phyloP scores from a whole-genome alignment of 2,797 vertebrate genomes.

The Pangasius macronema region DNA sequence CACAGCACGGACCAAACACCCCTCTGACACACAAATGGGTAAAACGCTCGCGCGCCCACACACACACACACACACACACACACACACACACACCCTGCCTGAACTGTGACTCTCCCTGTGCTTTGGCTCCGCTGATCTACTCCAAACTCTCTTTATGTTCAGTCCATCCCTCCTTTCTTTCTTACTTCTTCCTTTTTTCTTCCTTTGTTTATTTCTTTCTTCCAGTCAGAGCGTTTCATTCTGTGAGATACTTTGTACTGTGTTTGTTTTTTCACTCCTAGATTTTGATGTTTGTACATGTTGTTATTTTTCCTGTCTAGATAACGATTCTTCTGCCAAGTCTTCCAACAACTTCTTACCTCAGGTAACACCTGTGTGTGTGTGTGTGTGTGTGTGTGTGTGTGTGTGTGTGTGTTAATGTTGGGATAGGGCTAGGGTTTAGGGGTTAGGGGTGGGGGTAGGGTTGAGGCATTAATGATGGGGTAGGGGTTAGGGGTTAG shows the following conservation, averaged over 20 bases:
- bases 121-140: neutral
- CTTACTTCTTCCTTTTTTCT: neutral
- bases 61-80: neutral
- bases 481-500: neutral
- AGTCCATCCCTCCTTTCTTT: neutral
- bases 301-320: conserved; percentile 57
- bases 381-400: conserved; percentile 5
- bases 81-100: conserved; percentile 10
- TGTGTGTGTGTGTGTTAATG: neutral
- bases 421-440: neutral
- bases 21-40: conserved; percentile 31
- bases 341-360: conserved; percentile 75
- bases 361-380: conserved; percentile 68
- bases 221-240: neutral
- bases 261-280: neutral
- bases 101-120: neutral
- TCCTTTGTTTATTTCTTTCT: neutral
- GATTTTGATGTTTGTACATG: conserved; percentile 2
- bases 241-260: neutral
- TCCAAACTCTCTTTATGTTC: neutral
- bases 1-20: conserved; percentile 90
- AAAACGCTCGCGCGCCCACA: neutral
- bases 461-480: too few relatives aligned
- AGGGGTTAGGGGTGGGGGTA: neutral
- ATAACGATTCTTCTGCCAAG: conserved; percentile 63